phyloP scores from a whole-genome alignment of 2,113 vertebrate genomes.

The Hucho hucho region DNA sequence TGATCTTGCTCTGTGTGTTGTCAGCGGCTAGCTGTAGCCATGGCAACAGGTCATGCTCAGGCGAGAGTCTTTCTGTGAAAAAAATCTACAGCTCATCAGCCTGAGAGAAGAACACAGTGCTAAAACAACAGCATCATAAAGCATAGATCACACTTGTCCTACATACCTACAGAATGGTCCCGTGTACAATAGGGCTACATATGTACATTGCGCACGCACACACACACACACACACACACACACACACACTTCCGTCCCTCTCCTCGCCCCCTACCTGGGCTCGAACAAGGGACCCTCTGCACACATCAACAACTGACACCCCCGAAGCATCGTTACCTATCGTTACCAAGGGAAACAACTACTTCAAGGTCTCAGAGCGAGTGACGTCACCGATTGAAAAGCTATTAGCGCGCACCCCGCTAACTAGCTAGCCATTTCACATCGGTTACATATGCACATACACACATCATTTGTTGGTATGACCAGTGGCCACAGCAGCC shows the following conservation, averaged over 20 bases:
- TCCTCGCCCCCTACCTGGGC: too few species aligned
- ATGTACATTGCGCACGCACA: not conserved
- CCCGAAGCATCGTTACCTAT: too few species aligned
- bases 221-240: not conserved
- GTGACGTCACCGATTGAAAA: too few species aligned
- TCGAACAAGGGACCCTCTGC: too few species aligned
- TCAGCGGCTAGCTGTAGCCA: constrained; percentile 29
- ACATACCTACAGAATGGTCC: not conserved
- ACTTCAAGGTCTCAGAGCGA: too few species aligned
- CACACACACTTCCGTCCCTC: too few species aligned
- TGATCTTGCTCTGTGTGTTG: not conserved
- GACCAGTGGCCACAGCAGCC: too few species aligned
- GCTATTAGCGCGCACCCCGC: too few species aligned
- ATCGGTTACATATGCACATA: not conserved
- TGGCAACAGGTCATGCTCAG: constrained; percentile 31
- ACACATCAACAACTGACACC: too few species aligned
- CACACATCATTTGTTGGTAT: not conserved
- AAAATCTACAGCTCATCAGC: not conserved
- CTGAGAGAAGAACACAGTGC: not conserved
- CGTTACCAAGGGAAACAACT: too few species aligned
- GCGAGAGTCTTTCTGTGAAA: not conserved
- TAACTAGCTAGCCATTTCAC: too few species aligned
- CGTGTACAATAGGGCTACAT: not conserved
- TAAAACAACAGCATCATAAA: not conserved
- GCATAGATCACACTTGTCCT: not conserved